Conservation (phyloP, 2,113 vertebrate species). For the Condylura cristata region DNA sequence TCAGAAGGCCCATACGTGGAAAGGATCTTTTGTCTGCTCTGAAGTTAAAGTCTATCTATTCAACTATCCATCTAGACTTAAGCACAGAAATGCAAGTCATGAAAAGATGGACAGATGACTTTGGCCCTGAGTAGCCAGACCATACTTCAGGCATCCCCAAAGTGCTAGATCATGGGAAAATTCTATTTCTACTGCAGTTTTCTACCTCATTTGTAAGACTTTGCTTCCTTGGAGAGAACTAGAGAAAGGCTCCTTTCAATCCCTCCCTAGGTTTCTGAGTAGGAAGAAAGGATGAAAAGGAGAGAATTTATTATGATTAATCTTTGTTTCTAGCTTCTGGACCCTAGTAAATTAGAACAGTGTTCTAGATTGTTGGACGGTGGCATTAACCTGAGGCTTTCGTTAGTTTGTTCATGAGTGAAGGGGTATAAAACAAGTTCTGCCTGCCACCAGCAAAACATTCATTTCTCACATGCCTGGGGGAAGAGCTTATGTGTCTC, state of each 20-base stretch:
- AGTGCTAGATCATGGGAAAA: background rate
- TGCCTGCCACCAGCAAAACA: background rate
- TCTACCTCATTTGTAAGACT: background rate
- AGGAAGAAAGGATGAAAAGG: background rate
- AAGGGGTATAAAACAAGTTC: slow-evolving; percentile 48
- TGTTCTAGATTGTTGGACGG: slow-evolving; percentile 58
- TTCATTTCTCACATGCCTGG: background rate
- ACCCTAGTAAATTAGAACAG: slow-evolving; percentile 36
- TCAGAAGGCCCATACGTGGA: background rate
- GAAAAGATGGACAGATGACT: background rate
- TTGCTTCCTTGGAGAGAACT: background rate
- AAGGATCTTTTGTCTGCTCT: background rate
- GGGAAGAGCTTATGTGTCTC: background rate
- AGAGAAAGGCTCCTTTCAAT: background rate
- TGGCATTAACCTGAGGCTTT: slow-evolving; percentile 53
- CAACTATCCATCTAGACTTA: background rate
- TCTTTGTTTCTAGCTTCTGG: slow-evolving; percentile 6
- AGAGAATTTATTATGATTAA: background rate
- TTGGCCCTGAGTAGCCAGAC: background rate
- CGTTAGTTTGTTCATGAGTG: slow-evolving; percentile 1
- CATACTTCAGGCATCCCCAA: background rate
- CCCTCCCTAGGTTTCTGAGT: background rate
- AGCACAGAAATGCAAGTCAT: background rate
- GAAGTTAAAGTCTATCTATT: background rate
- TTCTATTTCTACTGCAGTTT: background rate